Base-by-base conservation (phyloP, 1,140 invertebrate genomes). In the Orius laevigatus region DNA sequence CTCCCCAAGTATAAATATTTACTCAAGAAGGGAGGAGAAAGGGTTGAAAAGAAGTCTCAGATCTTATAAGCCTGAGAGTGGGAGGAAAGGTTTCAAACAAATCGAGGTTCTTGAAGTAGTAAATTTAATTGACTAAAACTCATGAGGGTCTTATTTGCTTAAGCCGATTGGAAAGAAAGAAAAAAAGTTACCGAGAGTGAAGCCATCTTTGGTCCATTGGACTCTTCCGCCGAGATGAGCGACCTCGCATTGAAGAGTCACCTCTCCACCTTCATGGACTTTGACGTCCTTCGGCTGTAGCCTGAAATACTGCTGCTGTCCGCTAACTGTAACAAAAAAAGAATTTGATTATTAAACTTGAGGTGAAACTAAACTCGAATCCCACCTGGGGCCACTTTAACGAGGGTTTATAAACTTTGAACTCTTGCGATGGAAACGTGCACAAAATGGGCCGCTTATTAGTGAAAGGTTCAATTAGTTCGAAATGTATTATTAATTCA, bases 191-290 rank as follows among this genome's bases (percentile, higher is more conserved):
- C 90, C 89, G 55, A 92, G 72, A 19, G 84, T 86, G 62, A 93
- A 91, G 49, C 89, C 88, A 66, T 93, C 87, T 64, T 92, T 92
- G 41, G 85, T 85, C 91, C 91, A 95, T 61, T 94, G 90, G 48
- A 92, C 85, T 53, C 75, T 74, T 11, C 90, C 90, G 12, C 74
- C 78, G 57, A 83, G 68, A 65, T 93, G 82, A 33, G 78, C 75
- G 11, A 94, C 78, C 58, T 84, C 81, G 64, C 91, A 95, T 53
- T 81, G 75, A 54, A 94, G 68, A 49, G 81, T 76, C 1, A 84
- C 79, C 55, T 84, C 82, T 4, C 79, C 72, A 47, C 86, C 85
- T 62, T 89, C 84, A 31, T 81, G 74, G 8, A 90, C 86, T 54
- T 76, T 76, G 42, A 76, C 74, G 62, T 86, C 79, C 34, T 74